phyloP scores from a whole-genome alignment of 2,113 vertebrate species.

The Cettia cetti region DNA sequence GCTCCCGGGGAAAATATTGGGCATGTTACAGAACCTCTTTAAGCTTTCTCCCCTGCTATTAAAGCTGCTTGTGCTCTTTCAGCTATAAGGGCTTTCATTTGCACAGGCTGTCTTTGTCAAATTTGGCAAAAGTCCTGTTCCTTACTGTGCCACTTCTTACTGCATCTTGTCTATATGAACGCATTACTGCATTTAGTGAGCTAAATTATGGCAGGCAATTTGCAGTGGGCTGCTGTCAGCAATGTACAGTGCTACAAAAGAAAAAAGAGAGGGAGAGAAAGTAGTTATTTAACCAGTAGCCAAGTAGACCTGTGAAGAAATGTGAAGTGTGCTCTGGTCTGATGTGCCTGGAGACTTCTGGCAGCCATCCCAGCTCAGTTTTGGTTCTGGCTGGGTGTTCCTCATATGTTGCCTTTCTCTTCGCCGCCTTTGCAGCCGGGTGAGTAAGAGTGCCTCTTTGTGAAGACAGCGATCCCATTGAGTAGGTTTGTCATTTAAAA shows the following conservation, averaged over 20 bases:
- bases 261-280: not conserved
- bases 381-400: conserved; percentile 50
- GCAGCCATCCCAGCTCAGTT: conserved; percentile 47
- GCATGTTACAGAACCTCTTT: not conserved
- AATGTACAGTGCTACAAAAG: not conserved
- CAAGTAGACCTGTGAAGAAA: conserved; percentile 52
- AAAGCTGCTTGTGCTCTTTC: not conserved
- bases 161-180: not conserved
- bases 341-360: conserved; percentile 52
- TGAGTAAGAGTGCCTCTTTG: conserved; percentile 36
- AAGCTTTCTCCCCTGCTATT: not conserved
- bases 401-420: conserved; percentile 57
- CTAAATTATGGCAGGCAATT: conserved; percentile 9
- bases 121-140: not conserved
- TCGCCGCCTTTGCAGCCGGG: not conserved
- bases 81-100: conserved; percentile 11
- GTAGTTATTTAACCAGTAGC: conserved; percentile 27
- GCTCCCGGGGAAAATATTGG: not conserved
- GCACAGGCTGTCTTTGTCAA: conserved; percentile 32
- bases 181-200: not conserved
- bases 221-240: conserved; percentile 18
- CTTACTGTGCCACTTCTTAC: not conserved
- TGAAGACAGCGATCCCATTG: conserved; percentile 15
- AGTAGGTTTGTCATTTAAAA: conserved; percentile 37
- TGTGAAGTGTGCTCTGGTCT: conserved; percentile 31